These are phyloP conservation scores for Drosophila colorata DNA, from an alignment of 2,888 invertebrate species.

Conservation along the genomic window DNA sequence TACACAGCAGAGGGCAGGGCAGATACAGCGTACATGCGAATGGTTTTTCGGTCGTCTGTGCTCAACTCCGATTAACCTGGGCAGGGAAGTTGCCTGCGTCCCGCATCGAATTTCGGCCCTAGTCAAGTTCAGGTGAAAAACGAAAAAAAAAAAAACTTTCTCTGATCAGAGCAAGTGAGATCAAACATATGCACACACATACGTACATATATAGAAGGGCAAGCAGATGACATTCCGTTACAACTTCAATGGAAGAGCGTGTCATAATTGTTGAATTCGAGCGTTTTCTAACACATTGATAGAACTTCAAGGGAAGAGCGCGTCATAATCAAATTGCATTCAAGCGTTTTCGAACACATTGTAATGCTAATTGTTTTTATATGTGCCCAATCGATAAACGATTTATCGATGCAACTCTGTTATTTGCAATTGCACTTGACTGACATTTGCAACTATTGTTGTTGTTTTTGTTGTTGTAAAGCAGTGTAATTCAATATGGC, in stretches of 20 bases:
- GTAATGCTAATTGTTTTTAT: neutral
- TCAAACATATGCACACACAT: too few relatives aligned
- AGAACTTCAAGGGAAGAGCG: conserved; percentile 8
- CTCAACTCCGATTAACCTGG: conserved; percentile 60
- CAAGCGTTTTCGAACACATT: too few relatives aligned
- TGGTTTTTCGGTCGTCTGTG: conserved; percentile 46
- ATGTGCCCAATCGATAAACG: conserved; percentile 24
- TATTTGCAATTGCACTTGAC: conserved; percentile 43
- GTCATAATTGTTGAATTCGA: neutral
- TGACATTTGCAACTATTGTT: conserved; percentile 14
- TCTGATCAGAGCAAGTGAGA: conserved; percentile 43
- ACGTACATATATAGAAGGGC: neutral
- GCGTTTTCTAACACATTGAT: neutral
- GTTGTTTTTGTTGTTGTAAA: conserved; percentile 14
- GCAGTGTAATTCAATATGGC: conserved; percentile 46
- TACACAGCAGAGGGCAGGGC: conserved; percentile 45
- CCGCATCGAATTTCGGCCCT: conserved; percentile 73
- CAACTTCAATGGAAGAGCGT: conserved; percentile 7
- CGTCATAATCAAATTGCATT: neutral
- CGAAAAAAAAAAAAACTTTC: conserved; percentile 41
- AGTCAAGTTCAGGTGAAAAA: conserved; percentile 33
- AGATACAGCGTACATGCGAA: conserved; percentile 36
- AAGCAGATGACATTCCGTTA: conserved; percentile 33
- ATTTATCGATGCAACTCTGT: conserved; percentile 36
- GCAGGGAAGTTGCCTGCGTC: conserved; percentile 46